Evolutionary conservation across 2,113 vertebrate species (phyloP).

Genomic region (Xenopus laevis): DNA sequence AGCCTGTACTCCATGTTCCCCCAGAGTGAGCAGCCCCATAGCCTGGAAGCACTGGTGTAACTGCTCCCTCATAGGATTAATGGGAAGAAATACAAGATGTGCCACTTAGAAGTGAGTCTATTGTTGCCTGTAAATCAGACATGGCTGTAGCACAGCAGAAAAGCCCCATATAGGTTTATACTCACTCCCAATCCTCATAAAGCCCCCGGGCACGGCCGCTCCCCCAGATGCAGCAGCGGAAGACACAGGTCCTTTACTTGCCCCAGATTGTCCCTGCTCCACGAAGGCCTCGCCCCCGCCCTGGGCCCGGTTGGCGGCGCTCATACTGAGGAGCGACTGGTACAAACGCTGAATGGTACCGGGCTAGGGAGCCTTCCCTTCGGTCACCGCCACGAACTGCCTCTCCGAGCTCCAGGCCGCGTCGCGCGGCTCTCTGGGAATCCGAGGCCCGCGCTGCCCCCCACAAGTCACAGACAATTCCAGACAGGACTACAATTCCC

Average conservation of each 20-base stretch:
- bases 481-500: neutral
- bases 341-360: constrained; percentile 56
- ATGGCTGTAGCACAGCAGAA: no score
- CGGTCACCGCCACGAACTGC: constrained; percentile 17
- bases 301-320: constrained; percentile 55
- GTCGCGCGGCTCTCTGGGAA: constrained; percentile 41
- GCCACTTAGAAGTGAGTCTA: no score
- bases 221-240: constrained; percentile 23
- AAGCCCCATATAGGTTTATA: neutral
- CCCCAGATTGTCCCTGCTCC: constrained; percentile 22
- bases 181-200: constrained; percentile 36
- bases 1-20: no score
- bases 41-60: no score
- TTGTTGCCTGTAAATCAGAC: no score
- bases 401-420: constrained; percentile 47
- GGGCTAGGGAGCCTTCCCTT: constrained; percentile 44
- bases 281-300: constrained; percentile 43
- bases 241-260: constrained; percentile 15
- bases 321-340: constrained; percentile 56
- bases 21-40: no score
- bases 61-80: no score
- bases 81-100: no score
- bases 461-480: constrained; percentile 6
- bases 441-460: constrained; percentile 25
- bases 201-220: constrained; percentile 17